phyloP scores from a whole-genome alignment of 1,140 invertebrate species.

The Akabosia matsudoensis region DNA sequence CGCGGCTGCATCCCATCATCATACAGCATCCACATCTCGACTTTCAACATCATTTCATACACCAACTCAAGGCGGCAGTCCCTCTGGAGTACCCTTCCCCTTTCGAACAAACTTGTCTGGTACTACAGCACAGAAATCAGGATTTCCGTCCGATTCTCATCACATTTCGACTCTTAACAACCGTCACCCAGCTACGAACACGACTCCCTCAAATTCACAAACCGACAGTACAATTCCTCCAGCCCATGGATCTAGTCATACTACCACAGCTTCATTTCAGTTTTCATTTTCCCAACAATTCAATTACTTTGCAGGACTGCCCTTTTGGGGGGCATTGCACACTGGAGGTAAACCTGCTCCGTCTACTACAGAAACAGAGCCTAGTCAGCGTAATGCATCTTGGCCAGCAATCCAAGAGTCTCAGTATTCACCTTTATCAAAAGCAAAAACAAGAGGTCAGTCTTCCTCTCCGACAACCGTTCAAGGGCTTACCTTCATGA shows the following conservation, averaged over 20 bases:
- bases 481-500: slow-evolving; percentile 43
- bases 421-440: background rate
- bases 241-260: background rate
- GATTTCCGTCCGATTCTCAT: too few relatives aligned
- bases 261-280: slow-evolving; percentile 35
- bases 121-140: too few relatives aligned
- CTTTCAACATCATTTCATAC: background rate
- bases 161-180: too few relatives aligned
- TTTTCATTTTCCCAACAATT: slow-evolving; percentile 45
- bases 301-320: slow-evolving; percentile 42
- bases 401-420: background rate
- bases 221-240: slow-evolving; percentile 59
- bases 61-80: slow-evolving; percentile 41
- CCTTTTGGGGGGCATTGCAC: slow-evolving; percentile 34
- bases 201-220: slow-evolving; percentile 52
- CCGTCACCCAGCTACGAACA: slow-evolving; percentile 45
- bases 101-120: background rate
- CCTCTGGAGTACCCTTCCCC: background rate
- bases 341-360: background rate
- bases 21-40: background rate
- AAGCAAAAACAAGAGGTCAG: background rate
- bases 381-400: too few relatives aligned
- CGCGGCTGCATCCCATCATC: background rate
- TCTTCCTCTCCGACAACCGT: too few relatives aligned
- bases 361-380: background rate